Evolutionary conservation across 2,888 invertebrate species (phyloP), one percentile per base, ranked within the genome.

Genomic region (Epiblema foenella): DNA sequence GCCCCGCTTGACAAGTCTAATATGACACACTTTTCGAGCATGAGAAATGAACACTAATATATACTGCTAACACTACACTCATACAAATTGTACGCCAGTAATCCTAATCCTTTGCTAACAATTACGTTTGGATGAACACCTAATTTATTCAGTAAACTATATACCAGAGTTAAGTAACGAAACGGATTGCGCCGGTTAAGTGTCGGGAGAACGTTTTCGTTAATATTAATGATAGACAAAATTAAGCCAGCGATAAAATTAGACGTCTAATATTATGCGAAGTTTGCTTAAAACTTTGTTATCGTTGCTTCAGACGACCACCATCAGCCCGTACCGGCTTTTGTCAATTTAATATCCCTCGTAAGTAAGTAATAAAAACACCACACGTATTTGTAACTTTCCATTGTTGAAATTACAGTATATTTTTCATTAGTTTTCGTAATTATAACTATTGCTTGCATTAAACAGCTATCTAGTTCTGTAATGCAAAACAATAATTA

Each of bases 151-250:
- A 66, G 59, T 66, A 49, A 66, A 66, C 46, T 66, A 66, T n/a
- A 70, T 60, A 37, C 56, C 24, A 29, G 33, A 69, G 58, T 69
- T 70, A 64, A 58, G 69, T 70, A 65, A 56, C 60, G 58, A 62
- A 67, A 71, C 70, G 39, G 54, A 71, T 70, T 66, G 70, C 37
- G 60, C 37, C 37, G 20, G 60, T 60, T 49, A 56, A 62, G 60
- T 66, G 66, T 56, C 59, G 64, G 24, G 24, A 18, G 49, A 65
- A 66, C 60, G 49, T 66, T 62, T 56, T 33, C 66, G 39, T 66
- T 62, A 62, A 66, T 66, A 71, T 65, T 65, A 71, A 71, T 59
- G 66, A 70, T 66, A 60, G 54, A 62, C 39, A 66, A 71, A 71
- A 57, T 62, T 62, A 71, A 66, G 60, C 59, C 12, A 18, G 52